phyloP scores from a whole-genome alignment of 1,140 invertebrate genomes.

The Bilobella aurantiaca region DNA sequence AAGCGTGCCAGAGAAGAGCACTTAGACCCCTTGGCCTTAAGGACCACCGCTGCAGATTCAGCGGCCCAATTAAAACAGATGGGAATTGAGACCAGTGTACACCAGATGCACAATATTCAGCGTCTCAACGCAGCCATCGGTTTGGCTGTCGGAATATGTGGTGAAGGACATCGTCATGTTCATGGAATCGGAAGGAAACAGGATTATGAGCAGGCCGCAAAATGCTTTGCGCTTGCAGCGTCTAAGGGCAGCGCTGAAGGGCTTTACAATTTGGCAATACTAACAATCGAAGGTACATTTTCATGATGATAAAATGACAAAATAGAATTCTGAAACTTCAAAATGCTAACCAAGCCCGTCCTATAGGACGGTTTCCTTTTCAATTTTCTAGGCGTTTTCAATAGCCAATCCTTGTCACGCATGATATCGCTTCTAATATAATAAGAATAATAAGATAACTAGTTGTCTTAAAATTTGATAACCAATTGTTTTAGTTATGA shows the following conservation, averaged over 20 bases:
- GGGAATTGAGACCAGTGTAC: not conserved
- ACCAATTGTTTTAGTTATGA: too few species aligned
- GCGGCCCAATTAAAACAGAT: not conserved
- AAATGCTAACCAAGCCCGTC: too few species aligned
- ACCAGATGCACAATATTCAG: not conserved
- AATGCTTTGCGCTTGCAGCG: slow-evolving; percentile 13
- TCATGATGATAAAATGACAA: too few species aligned
- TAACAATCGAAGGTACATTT: slow-evolving; percentile 13
- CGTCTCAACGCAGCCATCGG: not conserved
- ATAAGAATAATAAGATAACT: too few species aligned
- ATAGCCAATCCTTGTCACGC: too few species aligned
- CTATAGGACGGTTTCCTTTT: too few species aligned
- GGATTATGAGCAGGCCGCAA: slow-evolving; percentile 13
- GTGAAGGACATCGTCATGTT: slow-evolving; percentile 11
- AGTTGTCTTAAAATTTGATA: too few species aligned
- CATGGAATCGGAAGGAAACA: not conserved
- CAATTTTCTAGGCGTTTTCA: too few species aligned
- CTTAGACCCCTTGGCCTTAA: slow-evolving; percentile 4
- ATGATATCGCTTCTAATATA: too few species aligned
- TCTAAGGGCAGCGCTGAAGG: slow-evolving; percentile 19
- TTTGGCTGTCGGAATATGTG: not conserved
- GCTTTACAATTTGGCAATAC: slow-evolving; percentile 19
- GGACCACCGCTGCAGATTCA: not conserved
- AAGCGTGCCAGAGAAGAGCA: slow-evolving; percentile 10
- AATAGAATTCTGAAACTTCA: too few species aligned